Evolutionary conservation across 2,888 invertebrate genomes (phyloP).

Genomic region (Lithosia quadra): DNA sequence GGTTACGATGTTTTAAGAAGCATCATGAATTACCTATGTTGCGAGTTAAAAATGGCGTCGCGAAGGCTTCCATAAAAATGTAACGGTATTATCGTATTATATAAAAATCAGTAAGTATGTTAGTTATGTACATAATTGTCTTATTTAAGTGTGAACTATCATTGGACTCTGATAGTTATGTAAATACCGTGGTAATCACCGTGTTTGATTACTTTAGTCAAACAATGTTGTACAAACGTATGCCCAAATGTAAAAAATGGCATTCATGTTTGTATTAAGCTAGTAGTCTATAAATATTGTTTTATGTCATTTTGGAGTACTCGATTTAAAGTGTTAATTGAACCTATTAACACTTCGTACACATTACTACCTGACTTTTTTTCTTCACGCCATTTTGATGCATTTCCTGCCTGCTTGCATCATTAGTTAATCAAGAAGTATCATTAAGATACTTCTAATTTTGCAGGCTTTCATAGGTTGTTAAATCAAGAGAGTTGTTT

Average conservation of each 20-base stretch:
- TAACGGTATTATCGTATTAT: conserved; percentile 40
- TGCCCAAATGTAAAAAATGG: conserved; percentile 17
- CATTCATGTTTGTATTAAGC: conserved; percentile 15
- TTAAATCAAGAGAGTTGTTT: too few relatives aligned
- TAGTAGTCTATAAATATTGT: conserved; percentile 15
- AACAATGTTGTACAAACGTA: conserved; percentile 29
- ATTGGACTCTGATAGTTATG: conserved; percentile 27
- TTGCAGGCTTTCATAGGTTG: too few relatives aligned
- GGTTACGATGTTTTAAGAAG: conserved; percentile 39
- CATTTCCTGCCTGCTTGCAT: too few relatives aligned
- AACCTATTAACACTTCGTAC: conserved; percentile 12
- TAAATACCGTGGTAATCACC: conserved; percentile 20
- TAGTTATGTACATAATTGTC: conserved; percentile 22
- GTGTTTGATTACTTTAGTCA: conserved; percentile 33
- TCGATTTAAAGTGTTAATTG: conserved; percentile 15
- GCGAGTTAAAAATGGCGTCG: conserved; percentile 24
- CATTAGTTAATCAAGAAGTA: too few relatives aligned
- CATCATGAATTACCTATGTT: conserved; percentile 44
- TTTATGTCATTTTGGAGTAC: conserved; percentile 12
- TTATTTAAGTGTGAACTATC: conserved; percentile 34
- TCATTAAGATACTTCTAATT: too few relatives aligned
- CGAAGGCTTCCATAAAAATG: conserved; percentile 42
- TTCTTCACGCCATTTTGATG: too few relatives aligned
- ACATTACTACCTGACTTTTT: too few relatives aligned
- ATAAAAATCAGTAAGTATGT: conserved; percentile 15